These are phyloP conservation scores for Spinus pinus DNA, from an alignment of 2,797 vertebrate genomes.

Conservation along the genomic window DNA sequence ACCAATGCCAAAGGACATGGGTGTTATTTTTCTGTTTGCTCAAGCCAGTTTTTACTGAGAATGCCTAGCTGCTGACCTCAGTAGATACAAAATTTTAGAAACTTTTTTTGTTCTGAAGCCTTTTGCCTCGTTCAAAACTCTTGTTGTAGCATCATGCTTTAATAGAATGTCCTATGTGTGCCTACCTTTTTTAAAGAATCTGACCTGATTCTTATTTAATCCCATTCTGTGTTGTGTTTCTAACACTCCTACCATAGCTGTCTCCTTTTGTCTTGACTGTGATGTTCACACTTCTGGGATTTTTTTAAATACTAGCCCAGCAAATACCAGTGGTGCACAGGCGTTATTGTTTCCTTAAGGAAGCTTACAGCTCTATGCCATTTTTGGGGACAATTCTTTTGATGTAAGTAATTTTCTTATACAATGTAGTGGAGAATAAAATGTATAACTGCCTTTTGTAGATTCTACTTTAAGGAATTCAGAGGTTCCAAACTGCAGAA, in stretches of 20 bases:
- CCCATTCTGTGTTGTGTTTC: background rate
- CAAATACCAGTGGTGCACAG: background rate
- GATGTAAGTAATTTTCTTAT: background rate
- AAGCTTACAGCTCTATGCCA: background rate
- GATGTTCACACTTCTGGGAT: background rate
- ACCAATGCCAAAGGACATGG: accelerated
- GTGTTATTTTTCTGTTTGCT: background rate
- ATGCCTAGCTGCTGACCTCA: background rate
- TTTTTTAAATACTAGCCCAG: background rate
- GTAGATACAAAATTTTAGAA: background rate
- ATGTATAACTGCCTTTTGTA: background rate
- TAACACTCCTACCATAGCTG: background rate
- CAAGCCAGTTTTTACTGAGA: background rate
- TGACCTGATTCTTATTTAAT: background rate
- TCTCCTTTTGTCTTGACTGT: background rate
- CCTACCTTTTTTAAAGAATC: background rate
- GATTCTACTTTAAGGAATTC: background rate
- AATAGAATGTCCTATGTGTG: background rate
- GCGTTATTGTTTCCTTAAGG: background rate
- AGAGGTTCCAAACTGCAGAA: background rate
- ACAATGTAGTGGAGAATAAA: background rate
- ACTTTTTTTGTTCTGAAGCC: background rate
- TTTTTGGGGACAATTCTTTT: background rate
- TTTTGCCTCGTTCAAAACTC: background rate
- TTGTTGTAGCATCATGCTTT: background rate